Percentiles rank a stretch among this genome's conserved stretches.
phyloP scores from a whole-genome alignment of 2,797 vertebrate genomes.

The Sebastes taczanowskii region DNA sequence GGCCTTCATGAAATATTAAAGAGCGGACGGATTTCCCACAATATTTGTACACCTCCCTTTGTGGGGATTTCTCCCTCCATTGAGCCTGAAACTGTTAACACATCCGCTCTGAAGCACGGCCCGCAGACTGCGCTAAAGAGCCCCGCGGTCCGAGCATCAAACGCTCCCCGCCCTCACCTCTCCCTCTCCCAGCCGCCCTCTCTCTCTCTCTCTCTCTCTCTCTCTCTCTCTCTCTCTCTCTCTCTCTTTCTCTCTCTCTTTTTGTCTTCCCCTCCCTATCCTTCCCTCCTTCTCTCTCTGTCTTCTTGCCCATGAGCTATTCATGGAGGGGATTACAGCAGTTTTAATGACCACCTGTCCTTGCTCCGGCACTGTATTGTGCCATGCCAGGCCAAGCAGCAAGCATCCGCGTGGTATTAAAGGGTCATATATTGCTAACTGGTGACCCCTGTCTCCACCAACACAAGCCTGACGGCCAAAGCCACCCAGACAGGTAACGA shows the following conservation, averaged over 20 bases:
- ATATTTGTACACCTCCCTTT: conserved; percentile 96
- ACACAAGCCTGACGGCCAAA: conserved; percentile 37
- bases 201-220: conserved; percentile 47
- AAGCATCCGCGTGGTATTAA: conserved; percentile 63
- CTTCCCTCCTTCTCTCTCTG: conserved; percentile 34
- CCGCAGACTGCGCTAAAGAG: conserved; percentile 83
- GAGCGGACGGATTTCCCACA: conserved; percentile 93
- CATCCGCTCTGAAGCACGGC: conserved; percentile 88
- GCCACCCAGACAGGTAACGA: conserved; percentile 38
- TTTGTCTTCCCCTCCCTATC: conserved; percentile 42
- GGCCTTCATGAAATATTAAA: conserved; percentile 90
- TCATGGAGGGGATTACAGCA: conserved; percentile 83
- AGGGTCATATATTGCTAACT: conserved; percentile 65
- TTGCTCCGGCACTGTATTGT: conserved; percentile 71
- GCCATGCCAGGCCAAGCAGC: conserved; percentile 74
- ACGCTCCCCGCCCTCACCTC: conserved; percentile 60
- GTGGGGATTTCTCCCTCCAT: conserved; percentile 93
- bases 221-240: conserved; percentile 29
- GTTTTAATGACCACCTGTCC: conserved; percentile 87
- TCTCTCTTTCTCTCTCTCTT: conserved; percentile 51
- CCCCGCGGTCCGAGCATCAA: conserved; percentile 75
- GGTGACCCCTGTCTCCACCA: conserved; percentile 68
- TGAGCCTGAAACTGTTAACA: conserved; percentile 94
- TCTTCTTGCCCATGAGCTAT: conserved; percentile 76
- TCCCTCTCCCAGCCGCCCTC: conserved; percentile 28